Base-by-base conservation (phyloP, 2,113 vertebrate genomes). In the Alaudala cheleensis region DNA sequence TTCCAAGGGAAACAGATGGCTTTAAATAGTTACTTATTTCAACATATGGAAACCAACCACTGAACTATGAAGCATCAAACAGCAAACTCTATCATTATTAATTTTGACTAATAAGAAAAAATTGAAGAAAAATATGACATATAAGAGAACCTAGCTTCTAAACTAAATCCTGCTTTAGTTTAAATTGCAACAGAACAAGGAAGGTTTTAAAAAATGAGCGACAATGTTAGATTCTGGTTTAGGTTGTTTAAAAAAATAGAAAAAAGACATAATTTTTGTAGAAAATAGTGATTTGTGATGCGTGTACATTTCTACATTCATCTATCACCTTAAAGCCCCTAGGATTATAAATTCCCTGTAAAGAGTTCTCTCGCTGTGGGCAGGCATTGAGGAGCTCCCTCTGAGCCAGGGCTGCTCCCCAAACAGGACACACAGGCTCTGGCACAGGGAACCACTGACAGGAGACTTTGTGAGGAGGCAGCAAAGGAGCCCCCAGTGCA, bases 1-100 rank as follows among this genome's bases (percentile, higher is more conserved):
- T 64, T 94, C 50, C 51, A 77, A 86, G 86, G 34, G 73, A 82
- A 92, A 82, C 93, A 92, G 86, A 95, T 93, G 86, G 69, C 53
- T 82, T 87, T 81, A 84, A 81, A 92, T 12, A 74, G 61, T 84
- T 95, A 72, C 66, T 87, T 91, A 76, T 79, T 89, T 91, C 81
- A 92, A 89, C 78, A 87, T 92, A 92, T 72, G 93, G 92, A 93
- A 92, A 64, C 40, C n/a, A 65, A 65, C 26, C 66, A 69, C 61
- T 91, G 89, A 91, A 56, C 65, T 93, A 91, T 45, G 49, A 95
- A 92, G 81, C 84, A 76, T 56, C 40, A 76, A 82, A 61, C 10
- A 72, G 31, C 37, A 53, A 86, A 71, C 28, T 78, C 66, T 7
- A 65, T 65, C 40, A 85, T 81, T 92, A 95, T 86, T 69, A 86